A percentile compares a stretch with the other conserved stretches of the same genome.
These are phyloP conservation scores for Fistularia commersonii DNA, from an alignment of 2,797 vertebrate species.

Conservation along the genomic window DNA sequence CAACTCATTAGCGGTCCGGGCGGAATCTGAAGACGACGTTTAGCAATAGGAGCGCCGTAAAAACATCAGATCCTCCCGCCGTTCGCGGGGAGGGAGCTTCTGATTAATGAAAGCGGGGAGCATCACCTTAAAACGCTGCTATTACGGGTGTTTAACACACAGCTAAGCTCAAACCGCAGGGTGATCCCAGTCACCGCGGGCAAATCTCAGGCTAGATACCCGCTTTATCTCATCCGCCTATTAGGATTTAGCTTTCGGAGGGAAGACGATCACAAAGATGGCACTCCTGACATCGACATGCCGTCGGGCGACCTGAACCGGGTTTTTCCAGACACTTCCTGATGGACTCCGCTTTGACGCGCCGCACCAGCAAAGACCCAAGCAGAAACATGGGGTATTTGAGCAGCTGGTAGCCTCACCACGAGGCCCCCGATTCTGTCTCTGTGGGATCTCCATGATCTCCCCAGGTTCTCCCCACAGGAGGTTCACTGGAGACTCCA, in stretches of 20 bases:
- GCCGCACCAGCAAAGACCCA: slow-evolving; percentile 44
- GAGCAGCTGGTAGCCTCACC: no score
- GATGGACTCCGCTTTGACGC: slow-evolving; percentile 47
- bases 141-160: slow-evolving; percentile 19
- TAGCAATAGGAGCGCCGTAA: slow-evolving; percentile 24
- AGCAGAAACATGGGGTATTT: slow-evolving; percentile 38
- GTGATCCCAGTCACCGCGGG: slow-evolving; percentile 16
- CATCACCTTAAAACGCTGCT: slow-evolving; percentile 19
- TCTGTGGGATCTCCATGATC: no score
- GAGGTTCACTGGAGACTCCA: no score
- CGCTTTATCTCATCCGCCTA: slow-evolving; percentile 46
- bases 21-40: slow-evolving; percentile 29
- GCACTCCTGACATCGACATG: slow-evolving; percentile 60
- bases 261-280: slow-evolving; percentile 45
- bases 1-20: slow-evolving; percentile 54
- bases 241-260: slow-evolving; percentile 41
- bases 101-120: no score
- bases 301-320: slow-evolving; percentile 40
- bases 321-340: slow-evolving; percentile 39
- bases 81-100: no score
- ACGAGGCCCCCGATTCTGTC: no score
- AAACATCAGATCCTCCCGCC: no score
- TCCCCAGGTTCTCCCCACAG: no score
- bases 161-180: slow-evolving; percentile 27
- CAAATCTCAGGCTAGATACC: no score